These are phyloP conservation scores for Carlito syrichta DNA, from an alignment of 2,113 vertebrate genomes.

Conservation along the genomic window DNA sequence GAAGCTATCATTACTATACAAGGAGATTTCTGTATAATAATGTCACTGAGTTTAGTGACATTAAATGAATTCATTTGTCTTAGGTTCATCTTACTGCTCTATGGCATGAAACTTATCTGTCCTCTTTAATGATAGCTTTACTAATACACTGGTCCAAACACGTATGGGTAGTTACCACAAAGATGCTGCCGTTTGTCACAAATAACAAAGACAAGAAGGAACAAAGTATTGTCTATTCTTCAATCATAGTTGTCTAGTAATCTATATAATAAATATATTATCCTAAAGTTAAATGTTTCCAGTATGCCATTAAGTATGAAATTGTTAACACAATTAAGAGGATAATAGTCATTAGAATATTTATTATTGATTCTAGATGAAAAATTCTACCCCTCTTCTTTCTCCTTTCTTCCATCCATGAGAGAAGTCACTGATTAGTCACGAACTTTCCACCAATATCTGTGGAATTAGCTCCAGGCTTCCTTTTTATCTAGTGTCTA, in stretches of 20 bases:
- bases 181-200: neutral
- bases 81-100: neutral
- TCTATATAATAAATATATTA: neutral
- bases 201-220: neutral
- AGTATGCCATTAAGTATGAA: neutral
- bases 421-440: neutral
- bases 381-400: neutral
- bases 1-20: constrained; percentile 51
- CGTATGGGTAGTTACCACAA: too few species aligned
- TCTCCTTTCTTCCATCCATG: neutral
- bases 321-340: neutral
- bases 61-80: neutral
- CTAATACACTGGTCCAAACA: neutral
- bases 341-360: neutral
- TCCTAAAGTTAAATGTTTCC: neutral
- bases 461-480: neutral
- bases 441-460: neutral
- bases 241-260: neutral
- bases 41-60: neutral
- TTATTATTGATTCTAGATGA: neutral
- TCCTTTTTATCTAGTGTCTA: neutral
- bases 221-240: neutral
- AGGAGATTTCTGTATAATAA: constrained; percentile 49
- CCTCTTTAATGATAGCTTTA: neutral
- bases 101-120: neutral